Evolutionary conservation across 2,888 invertebrate species (phyloP), one percentile per base, ranked within the genome.

Genomic region (Noctuana brunneofusca): DNA sequence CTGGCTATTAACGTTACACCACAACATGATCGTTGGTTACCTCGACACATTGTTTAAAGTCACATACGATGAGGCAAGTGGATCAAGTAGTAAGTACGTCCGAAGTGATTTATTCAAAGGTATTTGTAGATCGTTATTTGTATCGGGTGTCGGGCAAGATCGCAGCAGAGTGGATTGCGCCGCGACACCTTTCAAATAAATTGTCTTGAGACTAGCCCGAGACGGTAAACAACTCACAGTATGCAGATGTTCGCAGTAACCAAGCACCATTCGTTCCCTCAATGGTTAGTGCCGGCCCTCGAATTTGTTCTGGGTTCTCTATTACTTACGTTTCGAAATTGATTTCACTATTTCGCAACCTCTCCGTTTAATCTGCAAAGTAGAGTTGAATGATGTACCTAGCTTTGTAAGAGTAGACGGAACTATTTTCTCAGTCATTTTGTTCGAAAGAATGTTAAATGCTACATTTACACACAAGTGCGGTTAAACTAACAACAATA

Each of bases 141-240:
- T 82, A 83, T 81, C 81, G 78, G 71, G 81, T 82, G 83, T 81
- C 81, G 78, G 71, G 66, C 69, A 73, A 78, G 82, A 81, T 84
- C 78, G 83, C 75, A 79, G 83, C 75, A 79, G 83, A 89, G 89
- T 87, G 88, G 87, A 90, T 89, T 89, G 88, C 87, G 75, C 80
- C 87, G 75, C 80, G 87, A 89, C 88, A 89, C 89, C 91, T 91
- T 89, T 91, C 88, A 89, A 89, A 88, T 83, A 90, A 87, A 91
- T 91, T 91, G 91, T 89, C 84, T 81, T 81, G 91, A 88, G 86
- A 87, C 85, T 83, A 74, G 68, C 76, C 76, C 72, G 79, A 77
- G 80, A 77, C 81, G 77, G 88, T 89, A 89, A 89, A 89, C 90
- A 89, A 86, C 80, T 83, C 83, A 80, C 80, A 76, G 80, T 83